These are phyloP conservation scores for Ryuthela nishihirai DNA, from an alignment of 2,888 invertebrate species.

Conservation along the genomic window DNA sequence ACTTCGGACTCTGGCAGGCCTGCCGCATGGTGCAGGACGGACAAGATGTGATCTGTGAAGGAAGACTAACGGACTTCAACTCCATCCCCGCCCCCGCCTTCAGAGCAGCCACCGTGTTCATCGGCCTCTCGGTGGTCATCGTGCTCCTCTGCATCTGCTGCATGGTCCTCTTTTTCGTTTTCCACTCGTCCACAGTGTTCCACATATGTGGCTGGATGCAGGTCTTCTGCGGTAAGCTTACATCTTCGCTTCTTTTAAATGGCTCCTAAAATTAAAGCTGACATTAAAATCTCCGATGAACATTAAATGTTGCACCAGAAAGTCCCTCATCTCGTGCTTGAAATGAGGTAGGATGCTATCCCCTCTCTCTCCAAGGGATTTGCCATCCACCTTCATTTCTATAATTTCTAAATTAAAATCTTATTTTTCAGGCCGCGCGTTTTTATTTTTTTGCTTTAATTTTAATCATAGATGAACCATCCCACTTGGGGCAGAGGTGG, in stretches of 20 bases:
- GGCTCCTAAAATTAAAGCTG: no score
- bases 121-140: slow-evolving; percentile 77
- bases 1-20: slow-evolving; percentile 87
- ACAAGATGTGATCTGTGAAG: slow-evolving; percentile 72
- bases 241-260: neutral
- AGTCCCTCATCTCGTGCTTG: no score
- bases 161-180: slow-evolving; percentile 88
- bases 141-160: slow-evolving; percentile 79
- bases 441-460: no score
- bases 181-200: slow-evolving; percentile 86
- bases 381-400: no score
- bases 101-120: slow-evolving; percentile 81
- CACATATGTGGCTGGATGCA: slow-evolving; percentile 94
- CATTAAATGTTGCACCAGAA: no score
- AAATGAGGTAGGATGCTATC: no score
- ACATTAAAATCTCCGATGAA: no score
- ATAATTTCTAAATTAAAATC: no score
- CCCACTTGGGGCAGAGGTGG: no score
- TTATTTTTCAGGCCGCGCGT: no score
- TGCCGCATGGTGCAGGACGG: slow-evolving; percentile 70
- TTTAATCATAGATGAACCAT: no score
- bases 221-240: slow-evolving; percentile 79
- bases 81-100: slow-evolving; percentile 77
- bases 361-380: no score
- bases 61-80: slow-evolving; percentile 75